Evolutionary conservation across 2,113 vertebrate genomes (phyloP).

Genomic region (Collichthys lucidus): DNA sequence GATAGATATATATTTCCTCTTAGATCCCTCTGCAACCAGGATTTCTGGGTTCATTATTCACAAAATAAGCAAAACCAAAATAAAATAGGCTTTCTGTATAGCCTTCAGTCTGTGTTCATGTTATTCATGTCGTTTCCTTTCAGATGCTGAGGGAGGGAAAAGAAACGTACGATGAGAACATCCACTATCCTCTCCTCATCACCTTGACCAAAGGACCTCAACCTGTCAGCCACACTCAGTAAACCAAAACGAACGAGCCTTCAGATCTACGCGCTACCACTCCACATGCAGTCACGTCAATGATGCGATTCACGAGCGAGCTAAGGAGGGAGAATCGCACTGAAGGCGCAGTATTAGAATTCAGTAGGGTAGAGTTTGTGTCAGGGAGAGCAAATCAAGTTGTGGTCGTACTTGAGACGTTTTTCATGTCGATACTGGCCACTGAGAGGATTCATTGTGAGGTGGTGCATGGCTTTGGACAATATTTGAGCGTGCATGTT

Average conservation of each 20-base stretch:
- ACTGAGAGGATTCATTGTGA: slow-evolving; percentile 1
- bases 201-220: slow-evolving; percentile 86
- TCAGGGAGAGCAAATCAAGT: neutral
- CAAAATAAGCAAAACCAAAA: neutral
- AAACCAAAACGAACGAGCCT: slow-evolving; percentile 55
- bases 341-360: slow-evolving; percentile 3
- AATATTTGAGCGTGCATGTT: neutral
- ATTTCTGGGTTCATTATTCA: too few relatives aligned
- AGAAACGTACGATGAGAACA: slow-evolving; percentile 92
- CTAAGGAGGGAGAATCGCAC: neutral
- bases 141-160: slow-evolving; percentile 93
- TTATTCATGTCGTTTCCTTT: slow-evolving; percentile 67
- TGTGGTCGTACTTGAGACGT: neutral
- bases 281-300: neutral
- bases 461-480: neutral
- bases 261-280: slow-evolving; percentile 1
- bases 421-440: neutral
- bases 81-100: neutral
- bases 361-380: neutral
- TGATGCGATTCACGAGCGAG: slow-evolving; percentile 4
- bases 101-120: neutral
- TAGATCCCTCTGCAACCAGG: neutral
- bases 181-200: slow-evolving; percentile 95
- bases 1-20: neutral
- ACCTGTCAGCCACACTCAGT: slow-evolving; percentile 59